Base-by-base conservation (phyloP, 92 coral and sea anemone genomes). In the Porites rus region DNA sequence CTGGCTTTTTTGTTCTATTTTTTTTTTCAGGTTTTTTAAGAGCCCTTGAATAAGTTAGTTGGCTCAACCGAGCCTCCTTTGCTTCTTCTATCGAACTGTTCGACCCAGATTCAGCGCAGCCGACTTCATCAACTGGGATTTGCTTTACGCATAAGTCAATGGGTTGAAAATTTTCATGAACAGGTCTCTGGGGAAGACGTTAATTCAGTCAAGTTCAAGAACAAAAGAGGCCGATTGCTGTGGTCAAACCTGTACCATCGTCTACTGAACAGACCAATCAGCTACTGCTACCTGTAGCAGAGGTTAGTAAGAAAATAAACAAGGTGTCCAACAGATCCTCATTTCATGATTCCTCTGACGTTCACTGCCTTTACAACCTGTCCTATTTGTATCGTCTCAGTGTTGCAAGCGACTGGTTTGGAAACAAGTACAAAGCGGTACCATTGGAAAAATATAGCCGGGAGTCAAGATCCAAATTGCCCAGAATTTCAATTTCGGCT, bases 61-160 rank as follows among this genome's bases (percentile, higher is more conserved):
- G 98, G 98, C 65, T 85, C 93, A 9, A 63, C 89, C n/a, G 91
- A 80, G 28, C 86, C 94, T 1, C 94, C 90, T 12, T 76, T 65
- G 19, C 90, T 94, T 79, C 90, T 96, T 59, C 86, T 96, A 6
- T 79, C 91, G 21, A 77, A 87, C 84, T 94, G 98, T 78, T 84
- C 79, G 6, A 83, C 90, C 73, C 88, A 79, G 82, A 73, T 80
- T 54, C 96, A 96, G 86, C 93, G 90, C 25, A 84, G 89, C 74
- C 79, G 80, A 31, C 91, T 96, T 64, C 98, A 96, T 75, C 93
- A 66, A 51, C 79, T 96, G 46, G 98, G 98, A 46, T 84, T 96
- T 28, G 76, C 70, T 31, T 93, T 96, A 31, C 98, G 98, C 4
- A 75, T 92, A 20, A 90, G 80, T 17, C 90, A 94, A 38, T 96